Base-by-base conservation (phyloP, 2,113 vertebrate genomes). In the Crotophaga sulcirostris region DNA sequence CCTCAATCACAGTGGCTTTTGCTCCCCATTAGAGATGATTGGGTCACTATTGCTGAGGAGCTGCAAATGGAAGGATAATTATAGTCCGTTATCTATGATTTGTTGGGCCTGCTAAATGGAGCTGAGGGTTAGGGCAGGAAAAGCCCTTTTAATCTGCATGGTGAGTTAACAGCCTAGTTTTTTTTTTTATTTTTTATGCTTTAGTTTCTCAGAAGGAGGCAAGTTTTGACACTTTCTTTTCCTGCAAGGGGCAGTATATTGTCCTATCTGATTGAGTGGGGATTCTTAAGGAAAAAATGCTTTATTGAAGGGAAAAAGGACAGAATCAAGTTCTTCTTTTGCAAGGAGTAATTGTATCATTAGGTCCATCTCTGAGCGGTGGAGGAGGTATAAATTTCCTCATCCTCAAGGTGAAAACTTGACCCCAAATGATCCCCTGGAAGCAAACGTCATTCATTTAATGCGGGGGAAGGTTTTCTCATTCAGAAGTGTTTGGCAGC, bases 41-140 rank as follows among this genome's bases (percentile, higher is more conserved):
- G 64, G 79, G 76, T 84, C 68, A 59, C 0, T 2, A 20, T 45
- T 44, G 73, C 88, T 62, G 3, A 2, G 28, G 55, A 60, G 29
- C 93, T 84, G 40, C 73, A 93, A 89, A 95, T 84, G 76, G 89
- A 94, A 66, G 49, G 62, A 54, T 89, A 90, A 90, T 96, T 96
- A 54, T 38, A 79, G 80, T n/a, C 28, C 3, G 19, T 58, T 95
- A 42, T 40, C 69, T 90, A 3, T 84, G 56, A 86, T 95, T 95
- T 92, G 40, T 89, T 94, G 75, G 55, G 42, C 64, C 67, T 93
- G 58, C 49, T 89, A 82, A 96, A 34, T 76, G 66, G 40, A 94
- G 49, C 6, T 76, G 80, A 84, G 54, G 64, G 64, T 58, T 68
- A 92, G 58, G 52, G 45, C 54, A 87, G 66, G 69, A 89, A 82